phyloP scores from a whole-genome alignment of 2,888 invertebrate genomes.

The Agrilus cyanescens region DNA sequence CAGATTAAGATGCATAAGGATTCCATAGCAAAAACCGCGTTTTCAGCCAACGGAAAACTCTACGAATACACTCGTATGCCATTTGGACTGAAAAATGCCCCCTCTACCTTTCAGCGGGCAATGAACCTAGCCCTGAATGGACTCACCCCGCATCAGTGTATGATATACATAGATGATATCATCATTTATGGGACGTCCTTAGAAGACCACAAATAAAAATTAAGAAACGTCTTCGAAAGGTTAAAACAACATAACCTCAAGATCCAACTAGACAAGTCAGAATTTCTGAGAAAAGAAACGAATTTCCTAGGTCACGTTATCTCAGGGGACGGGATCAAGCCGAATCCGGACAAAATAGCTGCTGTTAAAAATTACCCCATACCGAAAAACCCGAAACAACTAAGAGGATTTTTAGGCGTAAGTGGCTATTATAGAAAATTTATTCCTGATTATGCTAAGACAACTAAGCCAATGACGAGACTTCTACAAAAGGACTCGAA shows the following conservation, averaged over 20 bases:
- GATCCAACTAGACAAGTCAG: too few species aligned
- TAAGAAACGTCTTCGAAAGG: slow-evolving; percentile 3
- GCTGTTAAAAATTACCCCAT: slow-evolving; percentile 1
- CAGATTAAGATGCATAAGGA: slow-evolving; percentile 4
- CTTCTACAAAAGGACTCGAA: slow-evolving; percentile 4
- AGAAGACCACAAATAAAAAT: slow-evolving; percentile 16
- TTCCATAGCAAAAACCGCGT: slow-evolving; percentile 16
- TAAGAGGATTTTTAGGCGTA: slow-evolving; percentile 3
- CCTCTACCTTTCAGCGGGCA: slow-evolving; percentile 21
- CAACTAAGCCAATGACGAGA: slow-evolving; percentile 15
- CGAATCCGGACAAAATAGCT: slow-evolving; percentile 3
- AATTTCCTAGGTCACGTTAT: neutral
- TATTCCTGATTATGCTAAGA: slow-evolving; percentile 4
- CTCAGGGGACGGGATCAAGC: neutral
- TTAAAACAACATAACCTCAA: slow-evolving; percentile 8
- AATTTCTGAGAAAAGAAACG: slow-evolving; percentile 10
- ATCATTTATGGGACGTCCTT: slow-evolving; percentile 19
- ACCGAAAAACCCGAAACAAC: neutral
- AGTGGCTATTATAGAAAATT: slow-evolving; percentile 5
- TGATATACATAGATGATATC: slow-evolving; percentile 28
- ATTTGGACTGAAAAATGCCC: slow-evolving; percentile 19
- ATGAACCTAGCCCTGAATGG: slow-evolving; percentile 22
- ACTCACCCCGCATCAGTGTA: slow-evolving; percentile 17
- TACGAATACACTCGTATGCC: slow-evolving; percentile 19
- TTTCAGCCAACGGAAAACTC: slow-evolving; percentile 18